Percentiles rank a stretch among this genome's conserved stretches.
Conservation (phyloP, 2,888 invertebrate genomes). For the Alloscopus bannaensis region DNA sequence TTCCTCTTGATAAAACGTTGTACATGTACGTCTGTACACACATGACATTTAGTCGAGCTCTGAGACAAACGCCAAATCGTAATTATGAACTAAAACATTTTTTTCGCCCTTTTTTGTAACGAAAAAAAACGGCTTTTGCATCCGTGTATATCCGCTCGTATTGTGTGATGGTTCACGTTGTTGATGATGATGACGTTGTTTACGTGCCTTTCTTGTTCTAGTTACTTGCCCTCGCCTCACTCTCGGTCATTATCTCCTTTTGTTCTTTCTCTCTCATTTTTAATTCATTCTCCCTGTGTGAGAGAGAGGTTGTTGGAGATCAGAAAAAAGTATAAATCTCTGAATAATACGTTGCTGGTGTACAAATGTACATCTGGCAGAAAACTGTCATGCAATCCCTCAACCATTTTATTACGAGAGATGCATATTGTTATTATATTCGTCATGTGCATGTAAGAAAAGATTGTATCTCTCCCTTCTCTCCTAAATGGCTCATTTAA, state of each 20-base stretch:
- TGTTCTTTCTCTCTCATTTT: constrained; percentile 38
- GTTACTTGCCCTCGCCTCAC: constrained; percentile 54
- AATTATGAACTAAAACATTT: constrained; percentile 18
- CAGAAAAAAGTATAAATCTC: constrained; percentile 31
- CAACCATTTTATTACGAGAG: constrained; percentile 56
- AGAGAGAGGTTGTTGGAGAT: too few relatives aligned
- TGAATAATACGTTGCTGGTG: constrained; percentile 19
- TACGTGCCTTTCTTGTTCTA: constrained; percentile 46
- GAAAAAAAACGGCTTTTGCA: constrained; percentile 13
- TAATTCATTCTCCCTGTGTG: neutral
- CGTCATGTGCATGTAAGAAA: constrained; percentile 29
- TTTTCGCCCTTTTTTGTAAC: too few relatives aligned
- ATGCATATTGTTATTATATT: constrained; percentile 40
- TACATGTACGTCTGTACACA: neutral
- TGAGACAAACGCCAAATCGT: constrained; percentile 21
- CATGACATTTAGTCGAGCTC: constrained; percentile 24
- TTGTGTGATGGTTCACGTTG: constrained; percentile 5
- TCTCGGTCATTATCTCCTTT: constrained; percentile 51
- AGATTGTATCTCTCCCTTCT: constrained; percentile 37
- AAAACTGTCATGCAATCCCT: constrained; percentile 57
- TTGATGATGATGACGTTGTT: constrained; percentile 37
- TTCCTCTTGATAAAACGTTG: too few relatives aligned
- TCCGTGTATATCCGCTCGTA: constrained; percentile 13
- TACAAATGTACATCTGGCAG: constrained; percentile 45
- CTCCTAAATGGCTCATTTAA: constrained; percentile 60